phyloP scores from a whole-genome alignment of 2,113 vertebrate genomes.

The Hylia prasina region DNA sequence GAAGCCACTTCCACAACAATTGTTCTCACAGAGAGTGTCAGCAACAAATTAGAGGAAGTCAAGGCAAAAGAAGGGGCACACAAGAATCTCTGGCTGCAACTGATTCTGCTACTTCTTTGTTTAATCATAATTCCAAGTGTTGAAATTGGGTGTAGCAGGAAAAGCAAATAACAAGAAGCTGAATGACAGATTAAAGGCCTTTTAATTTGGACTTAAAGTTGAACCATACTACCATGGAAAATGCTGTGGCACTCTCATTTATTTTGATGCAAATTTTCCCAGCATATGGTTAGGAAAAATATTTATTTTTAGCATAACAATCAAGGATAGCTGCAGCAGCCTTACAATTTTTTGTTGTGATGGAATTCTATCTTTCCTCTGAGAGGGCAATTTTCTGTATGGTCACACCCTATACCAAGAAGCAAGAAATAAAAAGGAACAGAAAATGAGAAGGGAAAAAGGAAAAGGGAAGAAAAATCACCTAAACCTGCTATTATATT shows the following conservation, averaged over 20 bases:
- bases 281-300: not conserved
- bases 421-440: not conserved
- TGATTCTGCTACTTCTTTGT: slow-evolving; percentile 14
- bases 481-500: not conserved
- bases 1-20: not conserved
- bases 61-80: slow-evolving; percentile 22
- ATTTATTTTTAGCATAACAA: not conserved
- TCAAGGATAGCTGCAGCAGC: not conserved
- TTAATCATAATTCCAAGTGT: slow-evolving; percentile 37
- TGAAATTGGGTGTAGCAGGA: slow-evolving; percentile 59
- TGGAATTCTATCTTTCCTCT: not conserved
- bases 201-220: not conserved
- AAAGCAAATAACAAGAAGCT: slow-evolving; percentile 45
- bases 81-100: slow-evolving; percentile 3
- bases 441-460: not conserved
- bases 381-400: not conserved
- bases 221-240: not conserved
- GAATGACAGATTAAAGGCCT: not conserved
- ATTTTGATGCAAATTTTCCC: not conserved
- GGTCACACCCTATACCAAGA: not conserved
- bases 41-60: slow-evolving; percentile 39
- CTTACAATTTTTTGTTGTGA: not conserved
- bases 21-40: not conserved
- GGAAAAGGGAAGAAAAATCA: not conserved
- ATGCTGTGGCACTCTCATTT: not conserved